phyloP scores from a whole-genome alignment of 2,113 vertebrate species.

The Erythrolamprus reginae region DNA sequence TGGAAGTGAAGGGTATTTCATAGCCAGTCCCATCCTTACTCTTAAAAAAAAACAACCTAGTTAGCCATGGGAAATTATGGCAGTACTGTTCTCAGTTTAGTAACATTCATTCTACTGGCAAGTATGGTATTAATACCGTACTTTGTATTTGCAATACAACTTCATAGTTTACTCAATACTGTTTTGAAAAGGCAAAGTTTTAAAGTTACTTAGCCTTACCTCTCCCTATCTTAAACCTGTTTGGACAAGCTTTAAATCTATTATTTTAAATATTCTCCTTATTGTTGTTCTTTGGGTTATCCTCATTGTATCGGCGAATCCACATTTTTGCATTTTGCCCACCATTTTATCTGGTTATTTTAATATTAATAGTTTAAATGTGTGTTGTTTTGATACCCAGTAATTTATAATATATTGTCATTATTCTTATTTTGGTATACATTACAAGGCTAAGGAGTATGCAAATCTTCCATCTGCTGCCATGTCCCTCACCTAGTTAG shows the following conservation, averaged over 20 bases:
- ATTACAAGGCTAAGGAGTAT: not conserved
- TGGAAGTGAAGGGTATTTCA: not conserved
- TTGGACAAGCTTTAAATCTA: not conserved
- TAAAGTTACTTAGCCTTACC: not conserved
- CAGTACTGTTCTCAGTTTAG: not conserved
- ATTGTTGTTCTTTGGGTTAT: not conserved
- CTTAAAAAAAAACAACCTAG: not conserved
- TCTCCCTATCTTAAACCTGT: not conserved
- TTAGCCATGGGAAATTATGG: not conserved
- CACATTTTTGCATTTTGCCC: not conserved
- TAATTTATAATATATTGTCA: not conserved
- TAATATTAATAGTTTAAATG: not conserved
- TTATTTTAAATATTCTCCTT: not conserved
- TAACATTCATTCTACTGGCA: not conserved
- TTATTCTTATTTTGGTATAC: not conserved
- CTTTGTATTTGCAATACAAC: not conserved
- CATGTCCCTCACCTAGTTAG: constrained; percentile 25
- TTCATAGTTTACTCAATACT: not conserved
- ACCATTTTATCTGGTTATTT: not conserved
- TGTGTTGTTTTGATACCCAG: not conserved
- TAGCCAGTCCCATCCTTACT: not conserved
- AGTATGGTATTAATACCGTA: not conserved
- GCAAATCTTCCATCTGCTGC: constrained; percentile 32
- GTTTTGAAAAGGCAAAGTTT: not conserved
- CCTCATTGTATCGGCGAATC: not conserved